Evolutionary conservation across 1,140 invertebrate species (phyloP), one percentile per base, ranked within the genome.

Genomic region (Zaprionus gabonicus): DNA sequence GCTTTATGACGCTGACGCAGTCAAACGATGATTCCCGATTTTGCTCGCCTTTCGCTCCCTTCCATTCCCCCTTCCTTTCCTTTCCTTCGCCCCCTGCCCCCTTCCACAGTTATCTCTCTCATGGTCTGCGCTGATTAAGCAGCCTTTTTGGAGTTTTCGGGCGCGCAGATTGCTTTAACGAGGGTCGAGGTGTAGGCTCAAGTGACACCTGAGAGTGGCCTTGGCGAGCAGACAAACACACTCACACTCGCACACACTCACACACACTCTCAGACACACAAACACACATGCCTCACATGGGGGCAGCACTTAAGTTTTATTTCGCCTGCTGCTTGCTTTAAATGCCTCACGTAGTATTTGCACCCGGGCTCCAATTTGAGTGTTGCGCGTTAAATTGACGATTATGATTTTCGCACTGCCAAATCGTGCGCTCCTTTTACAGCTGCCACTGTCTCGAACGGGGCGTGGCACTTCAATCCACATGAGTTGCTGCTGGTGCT

Each of bases 241-340:
- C n/a, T 51, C 25, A 38, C 67, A 31, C 28, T 31, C 36, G 9
- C 55, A 25, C 66, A n/a, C 10, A 36, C 28, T 31, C 36, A 12
- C 55, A 25, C 66, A n/a, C 10, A 36, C 41, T 34, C 36, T 31
- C 41, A 25, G 13, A 6, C 31, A 20, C 1, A 9, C 64, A 28
- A 9, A 17, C n/a, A 20, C 20, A 51, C 20, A 13, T 27, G 58
- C 10, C 6, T 0, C 44, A n/a, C 44, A 41, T n/a, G 38, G 41
- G 36, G n/a, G 46, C 9, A 44, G 71, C 81, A 88, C 85, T 88
- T 79, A 90, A 90, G 81, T 88, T 90, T 90, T 88, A 88, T 88
- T 90, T 59, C 20, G 41, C 60, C 66, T 62, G 13, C 36, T 38
- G 13, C 65, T 75, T 62, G 84, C 81, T 78, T 87, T 84, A 87